Conservation (phyloP, 2,888 invertebrate species). For the Dromius quadrimaculatus region DNA sequence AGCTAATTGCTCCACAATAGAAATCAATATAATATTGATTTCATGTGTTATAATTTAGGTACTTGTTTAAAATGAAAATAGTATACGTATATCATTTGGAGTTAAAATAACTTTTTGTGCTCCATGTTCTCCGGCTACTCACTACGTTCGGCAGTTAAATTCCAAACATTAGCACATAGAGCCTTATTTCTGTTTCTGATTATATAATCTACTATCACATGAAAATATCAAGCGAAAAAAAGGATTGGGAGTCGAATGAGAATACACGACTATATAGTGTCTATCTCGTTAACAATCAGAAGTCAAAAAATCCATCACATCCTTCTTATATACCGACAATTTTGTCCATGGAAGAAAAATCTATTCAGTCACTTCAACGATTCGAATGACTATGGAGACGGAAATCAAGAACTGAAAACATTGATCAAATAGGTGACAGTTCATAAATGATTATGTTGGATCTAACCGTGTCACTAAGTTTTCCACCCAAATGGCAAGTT, state of each 20-base stretch:
- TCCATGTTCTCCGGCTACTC: too few relatives aligned
- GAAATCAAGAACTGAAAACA: background rate
- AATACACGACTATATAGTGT: background rate
- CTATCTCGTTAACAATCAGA: slow-evolving; percentile 5
- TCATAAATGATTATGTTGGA: background rate
- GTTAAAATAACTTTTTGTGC: too few relatives aligned
- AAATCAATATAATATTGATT: too few relatives aligned
- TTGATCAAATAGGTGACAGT: background rate
- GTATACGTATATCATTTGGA: too few relatives aligned
- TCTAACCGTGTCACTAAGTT: background rate
- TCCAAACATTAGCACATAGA: too few relatives aligned
- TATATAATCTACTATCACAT: too few relatives aligned
- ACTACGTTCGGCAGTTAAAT: too few relatives aligned
- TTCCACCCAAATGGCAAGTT: background rate
- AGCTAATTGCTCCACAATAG: too few relatives aligned
- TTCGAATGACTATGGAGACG: background rate
- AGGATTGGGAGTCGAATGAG: background rate
- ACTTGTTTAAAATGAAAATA: too few relatives aligned
- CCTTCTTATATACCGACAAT: slow-evolving; percentile 16
- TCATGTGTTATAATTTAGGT: too few relatives aligned
- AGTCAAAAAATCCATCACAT: slow-evolving; percentile 23
- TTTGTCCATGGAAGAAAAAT: background rate
- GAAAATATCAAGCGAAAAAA: too few relatives aligned
- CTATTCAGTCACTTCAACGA: background rate
- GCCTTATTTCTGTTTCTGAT: too few relatives aligned